A percentile compares a stretch with the other conserved stretches of the same genome.
These are phyloP conservation scores for Megaceryle maxima DNA, from an alignment of 2,113 vertebrate species.

Conservation along the genomic window DNA sequence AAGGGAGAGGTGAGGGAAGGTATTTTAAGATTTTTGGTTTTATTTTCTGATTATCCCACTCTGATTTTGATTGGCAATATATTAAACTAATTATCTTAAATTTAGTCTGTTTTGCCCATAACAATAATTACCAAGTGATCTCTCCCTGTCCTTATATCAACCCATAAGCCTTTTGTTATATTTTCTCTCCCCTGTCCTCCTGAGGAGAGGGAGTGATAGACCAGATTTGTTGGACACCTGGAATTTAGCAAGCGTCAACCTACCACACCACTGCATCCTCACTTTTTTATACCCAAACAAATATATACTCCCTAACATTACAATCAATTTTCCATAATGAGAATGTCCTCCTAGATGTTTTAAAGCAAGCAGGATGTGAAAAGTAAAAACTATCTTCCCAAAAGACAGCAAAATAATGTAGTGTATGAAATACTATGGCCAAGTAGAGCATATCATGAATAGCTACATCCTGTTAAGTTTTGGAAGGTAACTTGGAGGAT, in stretches of 20 bases:
- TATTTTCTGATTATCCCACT: not conserved
- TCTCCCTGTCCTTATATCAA: not conserved
- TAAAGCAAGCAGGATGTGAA: not conserved
- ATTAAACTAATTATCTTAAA: not conserved
- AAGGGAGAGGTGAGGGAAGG: not conserved
- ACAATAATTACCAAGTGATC: not conserved
- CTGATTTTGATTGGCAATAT: not conserved
- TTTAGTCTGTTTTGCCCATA: not conserved
- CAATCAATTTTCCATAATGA: not conserved
- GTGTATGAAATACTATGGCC: not conserved
- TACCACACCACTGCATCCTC: not conserved
- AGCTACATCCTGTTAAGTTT: not conserved
- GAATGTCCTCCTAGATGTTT: not conserved
- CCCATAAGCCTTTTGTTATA: not conserved
- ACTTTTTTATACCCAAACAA: not conserved
- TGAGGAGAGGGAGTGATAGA: not conserved
- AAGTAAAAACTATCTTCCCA: not conserved
- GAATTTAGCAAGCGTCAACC: not conserved
- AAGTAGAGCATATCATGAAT: not conserved
- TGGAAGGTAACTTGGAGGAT: not conserved
- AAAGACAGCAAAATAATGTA: not conserved
- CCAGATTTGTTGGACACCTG: not conserved
- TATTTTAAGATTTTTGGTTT: not conserved
- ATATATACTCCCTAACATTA: not conserved
- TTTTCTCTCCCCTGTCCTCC: not conserved